Base-by-base conservation (phyloP, 2,888 invertebrate species). In the Andrena flavipes region DNA sequence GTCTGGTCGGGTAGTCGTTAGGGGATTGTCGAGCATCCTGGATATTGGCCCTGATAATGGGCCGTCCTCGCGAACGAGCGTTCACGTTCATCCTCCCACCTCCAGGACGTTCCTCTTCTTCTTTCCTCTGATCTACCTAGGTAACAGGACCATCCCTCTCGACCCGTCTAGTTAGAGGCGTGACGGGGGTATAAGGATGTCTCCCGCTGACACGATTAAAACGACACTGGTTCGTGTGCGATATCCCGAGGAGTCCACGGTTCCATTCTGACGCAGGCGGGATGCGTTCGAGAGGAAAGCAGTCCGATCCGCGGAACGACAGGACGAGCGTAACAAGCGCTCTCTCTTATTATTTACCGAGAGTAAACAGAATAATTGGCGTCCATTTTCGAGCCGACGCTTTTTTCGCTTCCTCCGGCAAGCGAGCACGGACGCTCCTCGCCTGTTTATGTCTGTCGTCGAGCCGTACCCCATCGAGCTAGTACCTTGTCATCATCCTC, bases 41-140 rank as follows among this genome's bases (percentile, higher is more conserved):
- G 89, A 90, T 89, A 89, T 89, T 87, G 89, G 89, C 84, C 86
- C 84, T 88, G 86, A 89, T 89, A 89, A 89, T 88, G 81, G 86
- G 62, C 84, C 78, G 80, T 84, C 80, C 87, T 84, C 82, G 81
- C 87, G 83, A 90, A 86, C 76, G 82, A 80, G 84, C 83, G 78
- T 86, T 86, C 84, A 81, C 79, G 70, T 76, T 85, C 76, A 72
- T 75, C 83, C 72, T 23, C 65, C 76, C 81, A 68, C 81, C 87
- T 84, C 76, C 62, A 79, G 81, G 71, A 65, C 70, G 70, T 73
- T 76, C 59, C 51, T 63, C 65, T 33, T 49, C 62, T 70, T 72
- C 77, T 64, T 84, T 35, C 48, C 20, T 30, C 10, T 5, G 51
- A 33, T 64, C 51, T 75, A 60, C 42, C 63, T 60, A 54, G 67